Base-by-base conservation (phyloP, 1,140 invertebrate species). In the Sitobion miscanthi region DNA sequence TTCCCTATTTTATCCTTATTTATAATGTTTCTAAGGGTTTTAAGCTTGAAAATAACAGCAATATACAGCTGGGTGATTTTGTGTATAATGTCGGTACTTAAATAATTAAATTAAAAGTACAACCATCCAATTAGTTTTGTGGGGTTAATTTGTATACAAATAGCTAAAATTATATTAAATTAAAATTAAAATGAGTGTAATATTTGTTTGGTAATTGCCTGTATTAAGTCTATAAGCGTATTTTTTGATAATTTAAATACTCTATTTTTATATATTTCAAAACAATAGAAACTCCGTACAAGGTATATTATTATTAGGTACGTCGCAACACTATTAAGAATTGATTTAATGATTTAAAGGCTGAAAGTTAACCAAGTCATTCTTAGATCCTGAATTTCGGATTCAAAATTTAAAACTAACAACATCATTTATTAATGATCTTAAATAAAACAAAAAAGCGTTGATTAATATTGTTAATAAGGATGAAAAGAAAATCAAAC, bases 371-470 rank as follows among this genome's bases (percentile, higher is more conserved):
- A 25, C 9, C 42, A 85, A 85, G 23, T 45, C 1, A 85, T 45
- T 87, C 5, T 87, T 87, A 35, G 85, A 87, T 49, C 9, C 7
- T n/a, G 5, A 5, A 14, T 49, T 87, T 87, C 8, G 14, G 45
- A 49, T 87, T 87, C 49, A 30, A 87, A n/a, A 87, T 87, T 87
- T 87, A 30, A 87, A n/a, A 87, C 45, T 47, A 47, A 87, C 85
- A 47, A n/a, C 25, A 49, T 87, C 49, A 87, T 47, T 87, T 49
- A 87, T n/a, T 87, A 42, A 42, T 45, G 83, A 87, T 49, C 20
- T 49, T 87, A 87, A 47, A 49, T 17, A 87, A 87, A 87, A 87
- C 14, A 47, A 87, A 87, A 69, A 77, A 77, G 14, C 14, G 14
- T n/a, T 77, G n/a, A 77, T 77, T 77, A 77, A 35, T 77, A 77